Percentiles rank a stretch among this genome's conserved stretches.
Evolutionary conservation across 2,888 invertebrate genomes (phyloP).

Genomic region (Drosophila sordidula): DNA sequence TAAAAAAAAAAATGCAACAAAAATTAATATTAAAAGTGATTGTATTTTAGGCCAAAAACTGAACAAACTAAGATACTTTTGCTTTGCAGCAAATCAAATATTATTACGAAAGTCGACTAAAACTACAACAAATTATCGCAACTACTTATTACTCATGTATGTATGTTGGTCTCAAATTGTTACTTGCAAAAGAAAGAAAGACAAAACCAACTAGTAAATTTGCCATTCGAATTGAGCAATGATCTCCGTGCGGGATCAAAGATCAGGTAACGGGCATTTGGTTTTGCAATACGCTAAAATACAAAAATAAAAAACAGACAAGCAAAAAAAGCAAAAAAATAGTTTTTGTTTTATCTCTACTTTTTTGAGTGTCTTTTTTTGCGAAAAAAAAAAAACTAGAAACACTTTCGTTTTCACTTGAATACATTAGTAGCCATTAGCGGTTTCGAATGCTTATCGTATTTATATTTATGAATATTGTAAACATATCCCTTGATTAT

Average conservation of each 20-base stretch:
- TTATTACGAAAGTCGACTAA: background rate
- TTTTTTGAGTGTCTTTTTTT: background rate
- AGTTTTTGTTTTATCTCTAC: slow-evolving; percentile 1
- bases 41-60: background rate
- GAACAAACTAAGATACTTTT: slow-evolving; percentile 5
- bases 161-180: background rate
- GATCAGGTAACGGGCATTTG: slow-evolving; percentile 13
- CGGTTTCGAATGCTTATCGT: slow-evolving; percentile 7
- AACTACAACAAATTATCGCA: slow-evolving; percentile 1
- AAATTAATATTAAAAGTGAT: slow-evolving; percentile 2
- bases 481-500: slow-evolving; percentile 4
- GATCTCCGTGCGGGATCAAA: slow-evolving; percentile 9
- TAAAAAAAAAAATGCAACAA: background rate
- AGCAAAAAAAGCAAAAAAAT: too few relatives aligned
- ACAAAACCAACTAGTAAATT: background rate
- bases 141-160: slow-evolving; percentile 7
- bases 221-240: slow-evolving; percentile 19
- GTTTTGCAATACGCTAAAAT: slow-evolving; percentile 7
- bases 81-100: background rate
- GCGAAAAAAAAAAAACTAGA: background rate
- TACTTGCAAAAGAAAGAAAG: slow-evolving; percentile 1
- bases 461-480: background rate
- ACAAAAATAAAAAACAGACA: background rate
- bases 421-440: slow-evolving; percentile 37
- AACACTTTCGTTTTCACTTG: slow-evolving; percentile 49